phyloP scores from a whole-genome alignment of 2,888 invertebrate species.

The Drosophila mercatorum region DNA sequence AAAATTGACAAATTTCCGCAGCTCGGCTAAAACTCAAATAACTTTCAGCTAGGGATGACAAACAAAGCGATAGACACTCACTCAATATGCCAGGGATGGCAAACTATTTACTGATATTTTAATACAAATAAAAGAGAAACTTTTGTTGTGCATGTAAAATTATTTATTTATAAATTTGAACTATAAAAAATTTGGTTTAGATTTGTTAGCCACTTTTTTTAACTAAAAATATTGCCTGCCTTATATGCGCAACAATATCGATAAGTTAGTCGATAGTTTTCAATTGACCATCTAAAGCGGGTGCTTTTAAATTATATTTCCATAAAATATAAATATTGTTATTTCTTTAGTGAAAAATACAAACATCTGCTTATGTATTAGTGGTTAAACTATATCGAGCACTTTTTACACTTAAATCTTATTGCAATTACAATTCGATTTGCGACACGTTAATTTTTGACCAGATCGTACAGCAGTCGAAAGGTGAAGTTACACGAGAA shows the following conservation, averaged over 20 bases:
- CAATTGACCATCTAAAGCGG: conserved; percentile 2
- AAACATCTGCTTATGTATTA: conserved; percentile 18
- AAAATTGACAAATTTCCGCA: conserved; percentile 27
- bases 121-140: not conserved
- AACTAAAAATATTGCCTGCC: not conserved
- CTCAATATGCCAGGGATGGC: conserved; percentile 2
- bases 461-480: conserved; percentile 71
- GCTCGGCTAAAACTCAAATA: conserved; percentile 40
- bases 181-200: not conserved
- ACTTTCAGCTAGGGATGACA: conserved; percentile 21
- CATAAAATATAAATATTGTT: not conserved
- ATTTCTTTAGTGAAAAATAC: conserved; percentile 25
- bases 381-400: conserved; percentile 47
- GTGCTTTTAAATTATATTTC: conserved; percentile 7
- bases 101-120: no score
- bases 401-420: conserved; percentile 33
- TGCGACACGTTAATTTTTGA: conserved; percentile 56
- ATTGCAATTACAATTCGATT: conserved; percentile 15
- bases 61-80: not conserved
- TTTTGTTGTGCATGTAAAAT: not conserved
- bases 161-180: not conserved
- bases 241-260: not conserved
- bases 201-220: no score
- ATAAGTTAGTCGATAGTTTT: not conserved
- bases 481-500: conserved; percentile 85